Conservation (phyloP, 2,888 invertebrate species). For the Apotomis capreana region DNA sequence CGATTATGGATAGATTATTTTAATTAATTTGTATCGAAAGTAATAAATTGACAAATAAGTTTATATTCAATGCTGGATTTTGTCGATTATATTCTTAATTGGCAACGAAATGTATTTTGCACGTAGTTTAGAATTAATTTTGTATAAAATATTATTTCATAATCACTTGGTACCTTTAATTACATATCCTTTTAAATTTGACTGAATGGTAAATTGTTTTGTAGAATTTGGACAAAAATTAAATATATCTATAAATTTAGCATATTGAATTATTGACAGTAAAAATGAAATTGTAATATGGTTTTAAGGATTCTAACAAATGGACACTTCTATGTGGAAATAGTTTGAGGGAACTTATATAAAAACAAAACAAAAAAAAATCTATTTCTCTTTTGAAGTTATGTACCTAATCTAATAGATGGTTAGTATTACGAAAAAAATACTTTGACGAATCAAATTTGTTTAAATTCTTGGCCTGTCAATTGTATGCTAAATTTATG, state of each 20-base stretch:
- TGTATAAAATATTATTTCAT: conserved; percentile 7
- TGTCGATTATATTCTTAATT: conserved; percentile 8
- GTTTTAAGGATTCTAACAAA: neutral
- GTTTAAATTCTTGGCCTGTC: neutral
- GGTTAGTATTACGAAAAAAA: too few relatives aligned
- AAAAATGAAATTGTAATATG: neutral
- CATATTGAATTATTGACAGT: neutral
- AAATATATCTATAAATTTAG: neutral
- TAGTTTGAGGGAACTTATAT: too few relatives aligned
- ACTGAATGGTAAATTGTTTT: conserved; percentile 24
- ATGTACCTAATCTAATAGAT: too few relatives aligned
- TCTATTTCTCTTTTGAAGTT: too few relatives aligned
- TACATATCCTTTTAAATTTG: conserved; percentile 39
- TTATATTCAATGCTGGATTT: neutral
- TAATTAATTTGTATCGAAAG: conserved; percentile 2
- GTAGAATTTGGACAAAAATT: neutral
- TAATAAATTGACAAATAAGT: conserved; percentile 12
- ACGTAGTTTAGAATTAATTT: neutral
- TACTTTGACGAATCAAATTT: neutral
- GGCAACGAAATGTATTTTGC: conserved; percentile 5
- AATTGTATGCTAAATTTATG: conserved; percentile 3
- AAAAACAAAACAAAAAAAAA: too few relatives aligned
- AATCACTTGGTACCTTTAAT: conserved; percentile 39
- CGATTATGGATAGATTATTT: conserved; percentile 1
- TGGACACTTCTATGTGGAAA: neutral